Evolutionary conservation across 2,888 invertebrate species (phyloP).

Genomic region (Stramonita haemastoma): DNA sequence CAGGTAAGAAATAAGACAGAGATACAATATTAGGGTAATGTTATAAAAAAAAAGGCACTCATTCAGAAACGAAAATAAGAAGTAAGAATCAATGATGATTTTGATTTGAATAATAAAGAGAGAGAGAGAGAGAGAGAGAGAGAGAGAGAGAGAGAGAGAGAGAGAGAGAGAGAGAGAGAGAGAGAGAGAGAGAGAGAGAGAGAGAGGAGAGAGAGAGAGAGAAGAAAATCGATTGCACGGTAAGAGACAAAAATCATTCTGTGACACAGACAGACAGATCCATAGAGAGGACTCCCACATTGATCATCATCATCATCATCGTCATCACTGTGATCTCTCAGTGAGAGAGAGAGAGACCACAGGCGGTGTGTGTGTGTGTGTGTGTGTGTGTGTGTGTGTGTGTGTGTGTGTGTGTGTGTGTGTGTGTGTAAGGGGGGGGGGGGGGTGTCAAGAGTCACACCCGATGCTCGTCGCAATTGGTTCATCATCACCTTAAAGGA

Average conservation of each 20-base stretch:
- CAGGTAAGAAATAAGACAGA: too few species aligned
- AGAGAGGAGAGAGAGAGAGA: background rate
- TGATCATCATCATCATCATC: too few species aligned
- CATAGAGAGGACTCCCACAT: background rate
- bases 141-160: background rate
- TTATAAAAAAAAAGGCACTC: too few species aligned
- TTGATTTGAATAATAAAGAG: too few species aligned
- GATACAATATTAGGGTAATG: too few species aligned
- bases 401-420: background rate
- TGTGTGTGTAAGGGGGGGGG: background rate
- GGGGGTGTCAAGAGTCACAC: too few species aligned
- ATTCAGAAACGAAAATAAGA: too few species aligned
- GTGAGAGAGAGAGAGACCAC: background rate
- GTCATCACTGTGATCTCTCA: background rate
- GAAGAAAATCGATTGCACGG: background rate
- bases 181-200: background rate
- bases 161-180: background rate
- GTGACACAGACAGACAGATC: background rate
- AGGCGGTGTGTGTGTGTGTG: background rate
- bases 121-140: background rate
- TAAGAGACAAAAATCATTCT: background rate
- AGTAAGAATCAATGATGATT: too few species aligned
- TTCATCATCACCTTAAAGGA: too few species aligned
- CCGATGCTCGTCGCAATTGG: too few species aligned
- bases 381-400: background rate